A percentile compares a stretch with the other conserved stretches of the same genome.
These are phyloP conservation scores for Coccyzus lansbergi DNA, from an alignment of 2,797 vertebrate genomes.

Conservation along the genomic window DNA sequence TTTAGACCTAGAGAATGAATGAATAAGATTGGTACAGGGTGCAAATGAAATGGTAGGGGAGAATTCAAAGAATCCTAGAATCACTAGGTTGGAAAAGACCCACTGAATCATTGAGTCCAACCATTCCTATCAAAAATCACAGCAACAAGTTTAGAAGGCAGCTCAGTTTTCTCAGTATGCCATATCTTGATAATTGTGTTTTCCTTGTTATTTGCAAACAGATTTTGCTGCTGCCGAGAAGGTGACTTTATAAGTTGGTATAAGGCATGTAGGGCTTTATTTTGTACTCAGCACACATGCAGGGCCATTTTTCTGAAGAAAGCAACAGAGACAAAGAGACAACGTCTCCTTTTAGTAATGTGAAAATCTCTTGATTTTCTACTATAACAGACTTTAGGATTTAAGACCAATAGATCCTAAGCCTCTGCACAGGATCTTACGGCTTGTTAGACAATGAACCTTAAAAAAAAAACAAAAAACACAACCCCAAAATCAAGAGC, in stretches of 20 bases:
- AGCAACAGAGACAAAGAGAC: not conserved
- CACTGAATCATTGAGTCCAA: too few species aligned
- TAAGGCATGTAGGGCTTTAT: not conserved
- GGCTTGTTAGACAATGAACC: not conserved
- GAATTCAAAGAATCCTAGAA: too few species aligned
- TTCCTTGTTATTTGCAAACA: not conserved
- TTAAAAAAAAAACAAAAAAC: not conserved
- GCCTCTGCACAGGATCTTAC: not conserved
- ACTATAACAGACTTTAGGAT: not conserved
- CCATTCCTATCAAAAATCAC: too few species aligned
- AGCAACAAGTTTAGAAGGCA: not conserved
- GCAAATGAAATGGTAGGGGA: not conserved
- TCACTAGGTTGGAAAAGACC: too few species aligned
- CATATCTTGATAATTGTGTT: not conserved
- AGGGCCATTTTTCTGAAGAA: not conserved
- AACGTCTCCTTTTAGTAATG: not conserved
- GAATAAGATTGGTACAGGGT: not conserved
- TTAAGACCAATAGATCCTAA: not conserved
- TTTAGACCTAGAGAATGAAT: not conserved
- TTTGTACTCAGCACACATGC: not conserved
- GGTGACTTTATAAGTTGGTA: not conserved
- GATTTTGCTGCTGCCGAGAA: not conserved
- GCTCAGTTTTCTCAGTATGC: not conserved
- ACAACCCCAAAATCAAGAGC: not conserved
- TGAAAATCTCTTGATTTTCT: not conserved